Evolutionary conservation across 2,797 vertebrate genomes (phyloP), one percentile per base, ranked within the genome.

Genomic region (Chaetodon trifasciatus): DNA sequence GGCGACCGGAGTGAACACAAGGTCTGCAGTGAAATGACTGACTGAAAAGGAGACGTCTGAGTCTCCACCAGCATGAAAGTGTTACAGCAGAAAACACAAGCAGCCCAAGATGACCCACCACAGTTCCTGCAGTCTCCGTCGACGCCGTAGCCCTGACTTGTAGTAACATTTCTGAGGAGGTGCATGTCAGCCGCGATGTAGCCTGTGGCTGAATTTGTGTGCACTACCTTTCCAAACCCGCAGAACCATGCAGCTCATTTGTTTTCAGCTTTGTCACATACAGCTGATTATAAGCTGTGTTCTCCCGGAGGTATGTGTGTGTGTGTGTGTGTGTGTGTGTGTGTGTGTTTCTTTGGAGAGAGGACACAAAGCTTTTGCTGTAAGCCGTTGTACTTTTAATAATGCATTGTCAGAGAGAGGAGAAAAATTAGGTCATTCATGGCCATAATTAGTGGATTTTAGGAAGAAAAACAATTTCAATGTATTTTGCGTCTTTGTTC

Each of bases 361-460:
- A 40, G 53, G 69, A 24, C 44, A 66, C 49, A 35, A 53, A 63
- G 57, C 63, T 80, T 65, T 64, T 63, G 56, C 71, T 85, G 62
- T 70, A 55, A 74, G 79, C 81, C 71, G 39, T 72, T 76, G 64
- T 68, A 66, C 37, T 74, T 66, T 63, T 76, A 61, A 67, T 73
- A 71, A 70, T 44, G 32, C 50, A n/a, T 82, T 47, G 32, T 60
- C 53, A 72, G 44, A 32, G 8, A 49, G 35, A 71, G 35, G 40
- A 55, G 35, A 55, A 8, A 2, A 58, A 28, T 74, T 17, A 74
- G 57, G 69, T 52, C 64, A 60, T 4, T 37, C 6, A 56, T 37
- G 42, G 42, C 55, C 7, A 6, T 40, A 57, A 11, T 47, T 57
- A 10, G 9, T 4, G 21, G 12, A 28, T 46, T 46, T 46, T 23